A percentile compares a stretch with the other conserved stretches of the same genome.
phyloP scores from a whole-genome alignment of 53 echinoderm and acorn worm genomes.

The Henricia sp. region DNA sequence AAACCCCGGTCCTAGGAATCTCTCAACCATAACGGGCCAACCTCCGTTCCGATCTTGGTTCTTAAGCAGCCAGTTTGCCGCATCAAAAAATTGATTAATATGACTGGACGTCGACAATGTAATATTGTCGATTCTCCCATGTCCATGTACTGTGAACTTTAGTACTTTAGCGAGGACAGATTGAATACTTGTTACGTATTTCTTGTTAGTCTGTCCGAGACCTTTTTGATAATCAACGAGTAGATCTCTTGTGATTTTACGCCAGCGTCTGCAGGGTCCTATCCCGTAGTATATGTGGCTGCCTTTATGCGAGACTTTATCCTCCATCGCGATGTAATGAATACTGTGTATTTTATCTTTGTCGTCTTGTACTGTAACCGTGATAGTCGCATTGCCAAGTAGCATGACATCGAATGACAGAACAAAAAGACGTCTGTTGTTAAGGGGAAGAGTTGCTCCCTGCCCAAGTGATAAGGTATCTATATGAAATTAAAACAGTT shows the following conservation, averaged over 20 bases:
- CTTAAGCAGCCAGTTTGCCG: conserved; percentile 86
- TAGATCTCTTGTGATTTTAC: conserved; percentile 84
- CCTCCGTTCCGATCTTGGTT: conserved; percentile 92
- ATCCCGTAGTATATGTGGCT: conserved; percentile 84
- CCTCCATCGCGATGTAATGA: conserved; percentile 73
- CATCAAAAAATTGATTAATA: conserved; percentile 92
- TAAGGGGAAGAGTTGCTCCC: conserved; percentile 63
- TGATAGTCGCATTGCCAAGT: conserved; percentile 76
- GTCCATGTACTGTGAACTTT: conserved; percentile 83
- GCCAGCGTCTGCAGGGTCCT: conserved; percentile 75
- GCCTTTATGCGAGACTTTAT: conserved; percentile 65
- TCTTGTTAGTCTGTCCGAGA: conserved; percentile 65
- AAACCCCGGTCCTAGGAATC: conserved; percentile 76
- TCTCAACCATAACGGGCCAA: conserved; percentile 94
- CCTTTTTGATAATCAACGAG: conserved; percentile 68
- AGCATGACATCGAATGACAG: conserved; percentile 85
- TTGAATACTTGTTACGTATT: conserved; percentile 41
- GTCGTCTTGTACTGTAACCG: conserved; percentile 88
- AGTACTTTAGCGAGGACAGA: conserved; percentile 64
- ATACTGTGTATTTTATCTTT: conserved; percentile 73
- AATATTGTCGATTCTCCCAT: conserved; percentile 87
- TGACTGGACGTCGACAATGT: conserved; percentile 79
- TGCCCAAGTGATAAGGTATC: conserved; percentile 54
- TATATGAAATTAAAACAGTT: background rate
- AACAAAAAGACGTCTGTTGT: conserved; percentile 72